A percentile compares a stretch with the other conserved stretches of the same genome.
Evolutionary conservation across 2,888 invertebrate species (phyloP).

Genomic region (Sialis lutaria): DNA sequence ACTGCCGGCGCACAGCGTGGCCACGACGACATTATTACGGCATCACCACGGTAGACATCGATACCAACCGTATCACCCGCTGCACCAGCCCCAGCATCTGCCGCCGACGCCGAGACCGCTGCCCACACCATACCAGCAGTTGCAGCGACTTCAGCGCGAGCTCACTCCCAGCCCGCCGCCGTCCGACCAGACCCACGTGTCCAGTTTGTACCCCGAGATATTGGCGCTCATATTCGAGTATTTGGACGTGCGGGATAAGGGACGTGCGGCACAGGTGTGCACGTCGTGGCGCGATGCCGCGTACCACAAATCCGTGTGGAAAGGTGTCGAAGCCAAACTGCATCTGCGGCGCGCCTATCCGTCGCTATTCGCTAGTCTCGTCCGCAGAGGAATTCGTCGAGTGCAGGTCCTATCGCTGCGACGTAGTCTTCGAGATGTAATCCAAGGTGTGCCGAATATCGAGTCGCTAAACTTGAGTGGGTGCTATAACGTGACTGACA

Average conservation of each 20-base stretch:
- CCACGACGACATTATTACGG: conserved; percentile 27
- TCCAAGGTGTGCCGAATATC: conserved; percentile 68
- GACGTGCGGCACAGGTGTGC: conserved; percentile 80
- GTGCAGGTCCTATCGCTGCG: conserved; percentile 79
- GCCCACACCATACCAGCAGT: conserved; percentile 18
- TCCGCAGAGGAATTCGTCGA: conserved; percentile 70
- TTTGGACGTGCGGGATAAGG: conserved; percentile 74
- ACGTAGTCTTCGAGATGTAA: conserved; percentile 67
- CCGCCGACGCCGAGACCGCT: conserved; percentile 16
- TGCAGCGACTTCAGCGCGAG: conserved; percentile 15
- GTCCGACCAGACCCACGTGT: conserved; percentile 55
- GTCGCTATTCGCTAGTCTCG: conserved; percentile 70
- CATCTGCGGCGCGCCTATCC: conserved; percentile 72
- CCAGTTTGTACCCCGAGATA: conserved; percentile 81
- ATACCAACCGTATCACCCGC: conserved; percentile 43
- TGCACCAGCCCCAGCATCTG: conserved; percentile 19
- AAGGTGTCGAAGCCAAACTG: conserved; percentile 79
- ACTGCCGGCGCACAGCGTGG: conserved; percentile 34
- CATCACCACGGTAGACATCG: conserved; percentile 26
- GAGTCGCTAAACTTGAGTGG: conserved; percentile 81
- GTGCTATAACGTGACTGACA: conserved; percentile 84
- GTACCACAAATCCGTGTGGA: conserved; percentile 85
- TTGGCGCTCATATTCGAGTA: conserved; percentile 82
- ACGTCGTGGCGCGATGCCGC: conserved; percentile 82
- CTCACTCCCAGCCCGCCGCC: conserved; percentile 20